Evolutionary conservation across 2,888 invertebrate genomes (phyloP).

Genomic region (Cryptocheilus praepositus): DNA sequence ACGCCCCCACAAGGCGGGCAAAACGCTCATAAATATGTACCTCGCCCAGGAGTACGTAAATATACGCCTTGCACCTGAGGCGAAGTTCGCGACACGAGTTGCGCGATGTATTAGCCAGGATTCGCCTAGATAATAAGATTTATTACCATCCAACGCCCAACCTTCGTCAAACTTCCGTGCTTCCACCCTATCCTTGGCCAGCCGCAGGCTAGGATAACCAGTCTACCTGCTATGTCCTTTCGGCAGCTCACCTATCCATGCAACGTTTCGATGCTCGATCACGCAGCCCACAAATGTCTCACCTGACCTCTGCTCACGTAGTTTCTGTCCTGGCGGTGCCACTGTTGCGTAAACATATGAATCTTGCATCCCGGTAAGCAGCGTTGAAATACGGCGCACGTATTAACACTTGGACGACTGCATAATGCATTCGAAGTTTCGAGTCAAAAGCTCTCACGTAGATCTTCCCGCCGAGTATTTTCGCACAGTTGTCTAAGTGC

Average conservation of each 20-base stretch:
- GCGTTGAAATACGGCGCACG: no score
- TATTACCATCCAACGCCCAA: slow-evolving; percentile 50
- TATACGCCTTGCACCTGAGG: slow-evolving; percentile 26
- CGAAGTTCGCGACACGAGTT: slow-evolving; percentile 40
- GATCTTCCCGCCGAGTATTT: no score
- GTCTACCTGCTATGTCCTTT: slow-evolving; percentile 13
- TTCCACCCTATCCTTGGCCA: slow-evolving; percentile 14
- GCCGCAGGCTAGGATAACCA: slow-evolving; percentile 9
- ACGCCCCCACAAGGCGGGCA: no score
- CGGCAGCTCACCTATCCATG: slow-evolving; percentile 18
- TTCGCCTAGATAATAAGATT: slow-evolving; percentile 61
- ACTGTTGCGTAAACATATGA: no score
- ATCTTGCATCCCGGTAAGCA: no score
- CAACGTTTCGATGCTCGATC: slow-evolving; percentile 18
- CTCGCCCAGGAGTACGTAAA: slow-evolving; percentile 16
- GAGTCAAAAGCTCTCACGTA: no score
- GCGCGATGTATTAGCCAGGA: slow-evolving; percentile 46
- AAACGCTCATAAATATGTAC: slow-evolving; percentile 37
- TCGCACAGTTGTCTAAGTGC: no score
- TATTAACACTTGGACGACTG: no score
- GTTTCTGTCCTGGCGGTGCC: no score
- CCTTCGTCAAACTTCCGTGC: slow-evolving; percentile 49
- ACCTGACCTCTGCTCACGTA: no score
- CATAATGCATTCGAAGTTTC: no score
- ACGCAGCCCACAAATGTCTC: background rate